Evolutionary conservation across 2,888 invertebrate genomes (phyloP), one percentile per base, ranked within the genome.

Genomic region (Agriopis leucophaearia): DNA sequence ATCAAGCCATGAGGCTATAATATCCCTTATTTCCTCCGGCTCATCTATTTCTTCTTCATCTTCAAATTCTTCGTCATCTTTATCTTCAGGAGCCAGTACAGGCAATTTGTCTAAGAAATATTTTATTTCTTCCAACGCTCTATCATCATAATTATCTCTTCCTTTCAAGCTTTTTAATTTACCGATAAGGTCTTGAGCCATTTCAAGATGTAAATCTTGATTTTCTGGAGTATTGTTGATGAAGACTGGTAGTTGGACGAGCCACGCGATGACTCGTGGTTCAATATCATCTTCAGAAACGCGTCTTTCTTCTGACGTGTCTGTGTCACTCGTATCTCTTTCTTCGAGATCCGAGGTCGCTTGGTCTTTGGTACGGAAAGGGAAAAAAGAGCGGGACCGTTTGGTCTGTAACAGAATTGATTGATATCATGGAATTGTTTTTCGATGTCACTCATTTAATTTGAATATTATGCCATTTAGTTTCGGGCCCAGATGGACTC

Each of bases 381-480:
- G 18, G 0, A 12, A 55, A 40, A 40, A 40, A 1, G 12, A 54
- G n/a, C 55, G 38, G 9, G 48, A 48, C 9, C 16, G 38, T 13
- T 58, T 48, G 8, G 58, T 58, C 58, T 58, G 57, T n/a, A 57
- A 57, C 36, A 35, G 7, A 44, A 56, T 27, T 12, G 0, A 27
- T 42, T 51, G 5, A 13, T 51, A 44, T 44, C 13, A 44, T 27
- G 3, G 27, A 27, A 27, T 3, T 27, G 27, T 0, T 27, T 27
- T 27, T 27, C 27, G 3, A 0, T 27, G 3, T 27, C 27, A 27
- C 3, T 3, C 5, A 27, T 27, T 27, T 27, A 27, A 27, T 27
- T 27, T 27, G 27, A 27, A 27, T 27, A 27, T 27, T 27, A 27
- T 5, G 5, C 27, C 27, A 27, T n/a, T n/a, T n/a, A 27, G 27